These are phyloP conservation scores for Chouioia cunea DNA, from an alignment of 2,888 invertebrate species.

Conservation along the genomic window DNA sequence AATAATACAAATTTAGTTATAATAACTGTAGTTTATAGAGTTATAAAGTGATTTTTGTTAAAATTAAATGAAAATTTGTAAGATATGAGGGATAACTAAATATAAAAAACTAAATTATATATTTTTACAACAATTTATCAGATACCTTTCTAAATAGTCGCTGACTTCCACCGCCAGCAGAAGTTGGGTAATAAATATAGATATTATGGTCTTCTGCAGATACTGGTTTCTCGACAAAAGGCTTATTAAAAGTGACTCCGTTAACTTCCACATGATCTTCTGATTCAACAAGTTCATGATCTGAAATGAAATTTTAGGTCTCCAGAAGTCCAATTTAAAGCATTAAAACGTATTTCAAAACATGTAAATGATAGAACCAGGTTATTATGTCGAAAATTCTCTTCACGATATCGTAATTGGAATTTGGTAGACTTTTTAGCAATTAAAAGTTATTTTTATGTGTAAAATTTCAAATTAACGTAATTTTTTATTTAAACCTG, in stretches of 20 bases:
- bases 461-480: too few relatives aligned
- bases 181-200: slow-evolving; percentile 99
- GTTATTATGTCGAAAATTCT: too few relatives aligned
- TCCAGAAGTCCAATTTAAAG: slow-evolving; percentile 57
- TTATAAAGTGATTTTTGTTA: too few relatives aligned
- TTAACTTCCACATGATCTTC: slow-evolving; percentile 98
- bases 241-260: slow-evolving; percentile 95
- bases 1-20: too few relatives aligned
- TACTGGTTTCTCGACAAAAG: slow-evolving; percentile 99
- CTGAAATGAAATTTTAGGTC: slow-evolving; percentile 70
- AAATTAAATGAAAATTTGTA: slow-evolving; percentile 16
- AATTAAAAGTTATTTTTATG: too few relatives aligned
- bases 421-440: too few relatives aligned
- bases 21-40: too few relatives aligned
- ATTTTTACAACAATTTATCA: too few relatives aligned
- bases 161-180: slow-evolving; percentile 98
- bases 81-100: too few relatives aligned
- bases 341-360: slow-evolving; percentile 50
- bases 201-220: slow-evolving; percentile 99
- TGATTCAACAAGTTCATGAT: slow-evolving; percentile 91
- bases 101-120: too few relatives aligned
- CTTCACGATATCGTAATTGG: too few relatives aligned
- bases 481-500: too few relatives aligned
- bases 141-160: slow-evolving; percentile 94
- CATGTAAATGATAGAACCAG: slow-evolving; percentile 38